A percentile compares a stretch with the other conserved stretches of the same genome.
Evolutionary conservation across 2,797 vertebrate genomes (phyloP).

Genomic region (Chaenodraco wilsoni): DNA sequence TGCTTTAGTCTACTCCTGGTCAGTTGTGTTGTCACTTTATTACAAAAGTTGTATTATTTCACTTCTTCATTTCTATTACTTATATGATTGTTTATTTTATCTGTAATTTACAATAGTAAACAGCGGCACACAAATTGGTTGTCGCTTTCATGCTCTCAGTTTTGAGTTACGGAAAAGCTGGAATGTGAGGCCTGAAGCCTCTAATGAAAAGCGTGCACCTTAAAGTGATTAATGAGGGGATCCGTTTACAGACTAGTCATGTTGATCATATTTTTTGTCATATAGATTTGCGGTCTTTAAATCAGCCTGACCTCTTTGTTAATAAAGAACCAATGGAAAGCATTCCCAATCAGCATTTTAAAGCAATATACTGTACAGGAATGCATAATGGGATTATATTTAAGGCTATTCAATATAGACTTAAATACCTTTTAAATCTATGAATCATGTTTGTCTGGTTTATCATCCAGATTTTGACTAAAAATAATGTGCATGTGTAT

Average conservation of each 20-base stretch:
- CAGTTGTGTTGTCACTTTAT: neutral
- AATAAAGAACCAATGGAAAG: neutral
- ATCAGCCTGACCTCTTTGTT: neutral
- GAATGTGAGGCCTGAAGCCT: slow-evolving; percentile 21
- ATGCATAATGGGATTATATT: neutral
- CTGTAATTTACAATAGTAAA: neutral
- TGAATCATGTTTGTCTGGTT: neutral
- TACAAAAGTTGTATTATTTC: neutral
- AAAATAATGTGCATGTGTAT: slow-evolving; percentile 15
- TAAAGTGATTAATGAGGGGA: slow-evolving; percentile 24
- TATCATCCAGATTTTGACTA: neutral
- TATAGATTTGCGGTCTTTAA: slow-evolving; percentile 2
- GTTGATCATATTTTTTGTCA: slow-evolving; percentile 13
- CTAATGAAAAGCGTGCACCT: slow-evolving; percentile 10
- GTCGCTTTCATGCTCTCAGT: neutral
- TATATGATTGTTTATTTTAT: neutral
- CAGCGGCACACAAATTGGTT: slow-evolving; percentile 6
- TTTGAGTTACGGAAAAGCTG: slow-evolving; percentile 4
- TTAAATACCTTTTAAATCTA: neutral
- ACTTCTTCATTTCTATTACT: slow-evolving; percentile 2
- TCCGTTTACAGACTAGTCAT: neutral
- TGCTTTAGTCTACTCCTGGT: neutral
- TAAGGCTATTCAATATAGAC: neutral
- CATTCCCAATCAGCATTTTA: neutral
- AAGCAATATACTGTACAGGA: neutral